Evolutionary conservation across 1,140 invertebrate species (phyloP), one percentile per base, ranked within the genome.

Genomic region (Drosophila lowei): DNA sequence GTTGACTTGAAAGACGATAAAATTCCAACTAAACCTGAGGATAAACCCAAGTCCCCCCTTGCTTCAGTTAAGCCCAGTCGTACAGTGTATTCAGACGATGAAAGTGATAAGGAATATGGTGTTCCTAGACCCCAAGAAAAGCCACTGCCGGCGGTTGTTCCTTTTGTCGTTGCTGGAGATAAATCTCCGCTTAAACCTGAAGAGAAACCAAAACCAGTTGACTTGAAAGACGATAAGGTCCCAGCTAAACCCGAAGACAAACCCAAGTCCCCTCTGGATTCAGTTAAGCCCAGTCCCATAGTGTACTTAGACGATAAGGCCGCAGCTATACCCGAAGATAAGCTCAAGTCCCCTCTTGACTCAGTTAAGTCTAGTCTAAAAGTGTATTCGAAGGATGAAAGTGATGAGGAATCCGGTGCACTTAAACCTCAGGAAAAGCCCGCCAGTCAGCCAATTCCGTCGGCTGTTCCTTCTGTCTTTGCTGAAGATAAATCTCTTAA

Each of bases 331-430:
- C 15, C 15, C 2, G 56, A 58, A 1, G 46, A 47, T n/a, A 47
- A 48, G 38, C 46, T 16, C 43, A 59, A 59, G 30, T 59, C 44
- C 18, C 56, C 48, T 13, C 13, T 60, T 30, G 56, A 43, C 30
- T 38, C 6, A 49, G 30, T 18, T 15, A 50, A 49, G 42, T 15
- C 38, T 13, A 13, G 13, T 49, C 34, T 11, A 0, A 44, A 6
- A 25, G 48, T 11, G 3, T 61, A 48, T 18, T 61, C 60, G 46
- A 50, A 63, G 16, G 16, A 64, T 8, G 52, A 64, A 25, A 55
- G 25, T 41, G 46, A 43, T 41, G 56, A 59, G 9, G 43, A 67
- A 38, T 23, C 18, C 6, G 43, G 43, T 41, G 15, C 53, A 47
- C 34, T 4, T 2, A 59, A 13, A 11, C 9, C 41, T 7, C 28